Conservation (phyloP, 2,113 vertebrate species). For the Pygathrix nemaeus region DNA sequence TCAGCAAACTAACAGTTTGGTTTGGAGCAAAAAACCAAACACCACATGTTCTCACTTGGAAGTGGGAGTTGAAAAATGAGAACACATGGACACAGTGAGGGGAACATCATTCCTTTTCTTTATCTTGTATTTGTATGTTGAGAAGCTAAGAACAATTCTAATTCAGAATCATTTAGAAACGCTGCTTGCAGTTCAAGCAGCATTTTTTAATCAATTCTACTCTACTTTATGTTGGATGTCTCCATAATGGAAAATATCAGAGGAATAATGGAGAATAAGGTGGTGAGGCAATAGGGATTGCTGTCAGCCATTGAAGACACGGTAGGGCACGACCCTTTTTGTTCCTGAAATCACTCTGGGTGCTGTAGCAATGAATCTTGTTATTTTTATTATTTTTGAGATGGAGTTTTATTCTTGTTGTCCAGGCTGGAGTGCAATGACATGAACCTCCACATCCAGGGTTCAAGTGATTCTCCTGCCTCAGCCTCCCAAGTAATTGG, state of each 20-base stretch:
- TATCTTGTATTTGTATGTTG: background rate
- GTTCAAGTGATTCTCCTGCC: background rate
- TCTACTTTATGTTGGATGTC: background rate
- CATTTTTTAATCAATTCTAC: background rate
- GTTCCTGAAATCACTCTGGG: background rate
- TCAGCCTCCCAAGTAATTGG: background rate
- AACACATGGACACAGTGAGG: too few relatives aligned
- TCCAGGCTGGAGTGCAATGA: background rate
- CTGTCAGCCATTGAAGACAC: fast-evolving
- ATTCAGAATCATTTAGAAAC: background rate
- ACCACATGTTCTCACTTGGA: too few relatives aligned
- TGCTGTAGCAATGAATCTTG: fast-evolving
- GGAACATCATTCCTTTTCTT: too few relatives aligned
- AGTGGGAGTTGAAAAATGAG: too few relatives aligned
- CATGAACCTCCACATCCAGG: background rate
- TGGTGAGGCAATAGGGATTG: background rate
- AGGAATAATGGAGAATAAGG: background rate
- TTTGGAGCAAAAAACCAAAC: too few relatives aligned
- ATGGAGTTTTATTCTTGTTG: background rate
- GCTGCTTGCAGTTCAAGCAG: background rate
- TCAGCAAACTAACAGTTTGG: too few relatives aligned
- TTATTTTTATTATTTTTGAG: background rate
- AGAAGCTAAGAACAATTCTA: background rate
- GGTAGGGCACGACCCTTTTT: background rate
- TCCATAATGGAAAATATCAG: background rate